Conservation (phyloP, 2,888 invertebrate species). For the Pelosia muscerda region DNA sequence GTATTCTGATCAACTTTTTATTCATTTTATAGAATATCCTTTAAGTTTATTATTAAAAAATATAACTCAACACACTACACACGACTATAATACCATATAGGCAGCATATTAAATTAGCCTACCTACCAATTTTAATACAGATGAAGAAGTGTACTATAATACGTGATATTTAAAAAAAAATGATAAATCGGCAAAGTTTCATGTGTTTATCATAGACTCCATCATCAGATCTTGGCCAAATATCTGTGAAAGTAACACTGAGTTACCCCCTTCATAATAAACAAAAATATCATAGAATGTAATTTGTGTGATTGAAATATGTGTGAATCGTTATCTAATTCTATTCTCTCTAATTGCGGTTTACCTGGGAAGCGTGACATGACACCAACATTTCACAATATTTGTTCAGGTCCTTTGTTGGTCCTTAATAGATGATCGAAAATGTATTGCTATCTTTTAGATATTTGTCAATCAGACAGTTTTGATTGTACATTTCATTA, state of each 20-base stretch:
- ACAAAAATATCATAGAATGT: neutral
- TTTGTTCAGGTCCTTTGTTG: conserved; percentile 1
- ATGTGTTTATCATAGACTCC: neutral
- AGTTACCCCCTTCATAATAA: neutral
- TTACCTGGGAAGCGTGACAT: neutral
- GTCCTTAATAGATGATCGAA: neutral
- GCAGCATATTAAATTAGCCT: no score
- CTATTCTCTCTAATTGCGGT: neutral
- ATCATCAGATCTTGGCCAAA: neutral
- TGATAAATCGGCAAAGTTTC: no score
- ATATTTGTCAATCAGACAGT: neutral
- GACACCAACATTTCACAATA: conserved; percentile 1
- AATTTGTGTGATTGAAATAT: neutral
- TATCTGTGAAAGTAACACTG: neutral
- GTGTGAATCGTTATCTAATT: neutral
- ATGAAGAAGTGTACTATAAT: no score
- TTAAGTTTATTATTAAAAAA: no score
- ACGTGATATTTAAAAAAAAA: no score
- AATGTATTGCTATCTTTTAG: neutral
- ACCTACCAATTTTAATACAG: no score
- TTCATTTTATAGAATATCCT: neutral
- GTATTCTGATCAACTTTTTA: neutral
- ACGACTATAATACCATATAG: no score
- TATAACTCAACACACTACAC: no score
- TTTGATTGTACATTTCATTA: no score